Conservation (phyloP, 2,797 vertebrate genomes). For the Masticophis lateralis region DNA sequence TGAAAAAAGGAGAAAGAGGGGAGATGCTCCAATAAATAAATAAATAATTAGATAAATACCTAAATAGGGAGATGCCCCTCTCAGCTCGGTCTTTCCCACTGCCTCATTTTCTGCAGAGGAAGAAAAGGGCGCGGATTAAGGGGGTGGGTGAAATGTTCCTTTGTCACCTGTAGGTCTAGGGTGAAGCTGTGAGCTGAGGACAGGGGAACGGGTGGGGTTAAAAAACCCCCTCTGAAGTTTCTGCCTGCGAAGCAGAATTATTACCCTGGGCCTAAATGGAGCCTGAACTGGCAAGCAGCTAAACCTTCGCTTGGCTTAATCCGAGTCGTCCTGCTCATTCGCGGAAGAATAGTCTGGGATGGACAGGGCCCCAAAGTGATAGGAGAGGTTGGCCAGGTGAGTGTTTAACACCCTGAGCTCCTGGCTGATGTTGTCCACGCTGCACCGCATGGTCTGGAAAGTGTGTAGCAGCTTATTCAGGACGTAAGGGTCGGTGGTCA, state of each 20-base stretch:
- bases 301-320: background rate
- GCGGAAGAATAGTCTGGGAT: conserved; percentile 32
- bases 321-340: background rate
- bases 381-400: conserved; percentile 14
- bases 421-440: conserved; percentile 17
- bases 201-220: rapidly evolving
- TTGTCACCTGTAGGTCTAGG: too few relatives aligned
- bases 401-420: conserved; percentile 14
- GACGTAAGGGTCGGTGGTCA: conserved; percentile 6
- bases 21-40: background rate
- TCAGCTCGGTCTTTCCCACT: too few relatives aligned
- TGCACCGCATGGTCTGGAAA: conserved; percentile 23
- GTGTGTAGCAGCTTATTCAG: conserved; percentile 22
- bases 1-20: background rate
- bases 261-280: background rate
- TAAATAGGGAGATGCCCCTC: background rate
- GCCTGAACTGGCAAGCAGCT: background rate
- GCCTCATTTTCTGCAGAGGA: background rate
- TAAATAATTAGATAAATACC: background rate
- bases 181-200: background rate
- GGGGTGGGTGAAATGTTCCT: background rate
- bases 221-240: background rate
- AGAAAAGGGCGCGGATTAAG: background rate
- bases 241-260: background rate
- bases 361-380: conserved; percentile 3